These are phyloP conservation scores for Mactra quadrangularis DNA, from an alignment of 1,140 invertebrate genomes.

Conservation along the genomic window DNA sequence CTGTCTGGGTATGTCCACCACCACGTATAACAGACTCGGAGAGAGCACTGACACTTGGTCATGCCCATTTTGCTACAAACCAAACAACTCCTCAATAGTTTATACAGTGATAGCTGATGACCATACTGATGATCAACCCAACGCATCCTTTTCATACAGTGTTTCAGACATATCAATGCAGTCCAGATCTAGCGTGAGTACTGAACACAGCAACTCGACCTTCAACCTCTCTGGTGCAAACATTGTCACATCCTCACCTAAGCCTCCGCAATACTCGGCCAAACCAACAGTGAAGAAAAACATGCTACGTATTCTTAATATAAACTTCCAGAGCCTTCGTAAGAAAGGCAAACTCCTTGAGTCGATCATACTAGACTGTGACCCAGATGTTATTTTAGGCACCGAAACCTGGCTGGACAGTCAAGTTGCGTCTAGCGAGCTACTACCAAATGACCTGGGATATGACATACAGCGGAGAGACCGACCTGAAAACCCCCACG, in stretches of 20 bases:
- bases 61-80: background rate
- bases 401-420: slow-evolving; percentile 13
- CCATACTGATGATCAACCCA: too few relatives aligned
- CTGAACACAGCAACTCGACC: slow-evolving; percentile 1
- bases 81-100: background rate
- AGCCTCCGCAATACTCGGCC: background rate
- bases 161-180: too few relatives aligned
- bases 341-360: slow-evolving; percentile 3
- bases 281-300: background rate
- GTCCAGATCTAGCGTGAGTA: too few relatives aligned
- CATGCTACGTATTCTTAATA: slow-evolving; percentile 5
- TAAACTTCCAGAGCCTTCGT: too few relatives aligned
- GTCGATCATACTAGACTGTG: background rate
- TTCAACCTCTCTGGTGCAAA: background rate
- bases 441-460: slow-evolving; percentile 2
- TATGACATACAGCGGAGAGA: slow-evolving; percentile 8
- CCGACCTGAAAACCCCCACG: too few relatives aligned
- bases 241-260: slow-evolving; percentile 3
- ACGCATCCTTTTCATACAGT: too few relatives aligned
- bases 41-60: background rate
- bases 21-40: background rate
- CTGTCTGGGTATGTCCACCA: background rate
- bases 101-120: too few relatives aligned
- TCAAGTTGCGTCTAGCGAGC: background rate
- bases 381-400: background rate